A percentile compares a stretch with the other conserved stretches of the same genome.
phyloP scores from a whole-genome alignment of 2,888 invertebrate genomes.

The Melipona beecheii region DNA sequence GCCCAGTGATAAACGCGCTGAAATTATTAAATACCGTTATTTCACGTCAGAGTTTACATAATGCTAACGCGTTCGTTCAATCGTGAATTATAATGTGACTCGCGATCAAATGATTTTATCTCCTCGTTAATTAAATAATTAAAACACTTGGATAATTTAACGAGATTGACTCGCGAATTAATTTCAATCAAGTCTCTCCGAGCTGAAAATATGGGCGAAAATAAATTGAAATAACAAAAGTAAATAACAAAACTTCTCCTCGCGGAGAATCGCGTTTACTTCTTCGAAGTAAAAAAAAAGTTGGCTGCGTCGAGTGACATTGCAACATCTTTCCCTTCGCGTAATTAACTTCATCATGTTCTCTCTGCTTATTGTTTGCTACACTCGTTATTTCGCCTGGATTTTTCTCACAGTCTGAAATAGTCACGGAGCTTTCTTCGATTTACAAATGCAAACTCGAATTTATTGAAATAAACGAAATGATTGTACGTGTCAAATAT shows the following conservation, averaged over 20 bases:
- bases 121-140: neutral
- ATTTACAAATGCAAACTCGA: neutral
- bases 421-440: neutral
- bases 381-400: neutral
- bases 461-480: neutral
- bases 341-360: conserved; percentile 3
- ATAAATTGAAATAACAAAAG: too few relatives aligned
- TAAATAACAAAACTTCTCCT: too few relatives aligned
- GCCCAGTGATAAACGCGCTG: too few relatives aligned
- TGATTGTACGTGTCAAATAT: neutral
- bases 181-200: too few relatives aligned
- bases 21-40: too few relatives aligned
- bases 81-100: conserved; percentile 2
- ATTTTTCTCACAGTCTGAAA: neutral
- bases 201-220: too few relatives aligned
- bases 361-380: neutral
- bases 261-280: neutral
- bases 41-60: neutral
- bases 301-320: neutral
- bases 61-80: neutral
- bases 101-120: neutral
- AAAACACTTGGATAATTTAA: neutral
- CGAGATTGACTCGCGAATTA: too few relatives aligned
- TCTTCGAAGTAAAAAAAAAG: neutral
- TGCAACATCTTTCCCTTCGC: conserved; percentile 1